These are phyloP conservation scores for Mionectes olivaceus DNA, from an alignment of 2,797 vertebrate species.

Conservation along the genomic window DNA sequence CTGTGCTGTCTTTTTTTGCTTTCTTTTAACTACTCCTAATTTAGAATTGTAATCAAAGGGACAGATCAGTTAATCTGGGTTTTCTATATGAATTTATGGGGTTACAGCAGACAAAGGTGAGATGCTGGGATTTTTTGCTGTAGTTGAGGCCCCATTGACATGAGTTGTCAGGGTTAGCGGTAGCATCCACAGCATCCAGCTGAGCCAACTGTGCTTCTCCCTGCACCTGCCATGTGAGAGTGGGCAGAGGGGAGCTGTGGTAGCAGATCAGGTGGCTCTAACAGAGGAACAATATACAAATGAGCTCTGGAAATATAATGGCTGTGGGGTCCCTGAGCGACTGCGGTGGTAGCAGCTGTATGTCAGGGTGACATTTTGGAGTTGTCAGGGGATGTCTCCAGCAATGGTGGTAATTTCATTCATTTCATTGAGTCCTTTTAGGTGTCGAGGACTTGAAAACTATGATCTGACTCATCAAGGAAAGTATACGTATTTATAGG, in stretches of 20 bases:
- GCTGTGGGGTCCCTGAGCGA: accelerated
- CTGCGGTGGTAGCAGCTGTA: accelerated
- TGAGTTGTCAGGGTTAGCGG: not conserved
- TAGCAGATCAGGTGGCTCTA: not conserved
- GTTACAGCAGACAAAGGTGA: not conserved
- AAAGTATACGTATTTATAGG: not conserved
- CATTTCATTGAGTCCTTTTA: not conserved
- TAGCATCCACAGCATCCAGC: not conserved
- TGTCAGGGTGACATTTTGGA: not conserved
- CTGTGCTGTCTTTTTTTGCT: not conserved
- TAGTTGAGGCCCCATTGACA: not conserved
- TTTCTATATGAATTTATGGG: not conserved
- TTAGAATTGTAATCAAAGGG: not conserved
- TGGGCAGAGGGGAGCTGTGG: not conserved
- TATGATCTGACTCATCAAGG: not conserved
- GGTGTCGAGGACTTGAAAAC: not conserved
- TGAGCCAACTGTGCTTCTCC: not conserved
- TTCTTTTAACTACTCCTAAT: not conserved
- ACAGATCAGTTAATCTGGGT: not conserved
- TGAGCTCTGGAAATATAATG: not conserved
- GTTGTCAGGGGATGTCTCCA: not conserved
- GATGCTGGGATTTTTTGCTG: not conserved
- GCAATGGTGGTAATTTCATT: not conserved
- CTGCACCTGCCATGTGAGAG: not conserved
- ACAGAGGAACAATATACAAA: not conserved